These are phyloP conservation scores for Hydropsyche tenuis DNA, from an alignment of 1,140 invertebrate species.

Conservation along the genomic window DNA sequence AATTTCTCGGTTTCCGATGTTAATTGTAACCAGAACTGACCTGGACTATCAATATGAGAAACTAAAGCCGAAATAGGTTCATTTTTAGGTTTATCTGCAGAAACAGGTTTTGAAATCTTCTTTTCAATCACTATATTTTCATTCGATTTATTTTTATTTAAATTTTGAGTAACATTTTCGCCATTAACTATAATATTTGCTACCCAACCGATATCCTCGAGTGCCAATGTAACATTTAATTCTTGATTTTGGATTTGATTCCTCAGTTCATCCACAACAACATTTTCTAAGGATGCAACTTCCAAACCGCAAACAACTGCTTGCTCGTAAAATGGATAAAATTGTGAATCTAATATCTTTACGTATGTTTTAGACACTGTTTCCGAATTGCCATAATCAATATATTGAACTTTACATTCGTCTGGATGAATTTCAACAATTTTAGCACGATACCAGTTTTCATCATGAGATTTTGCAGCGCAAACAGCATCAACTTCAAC, in stretches of 20 bases:
- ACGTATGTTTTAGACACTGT: slow-evolving; percentile 57
- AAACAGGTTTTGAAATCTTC: neutral
- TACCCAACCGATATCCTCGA: slow-evolving; percentile 14
- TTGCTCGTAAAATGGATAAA: neutral
- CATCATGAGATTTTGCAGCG: slow-evolving; percentile 66
- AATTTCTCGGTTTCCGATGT: slow-evolving; percentile 61
- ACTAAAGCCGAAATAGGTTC: slow-evolving; percentile 60
- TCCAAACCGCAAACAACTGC: neutral
- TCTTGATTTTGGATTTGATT: neutral
- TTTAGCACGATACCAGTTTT: slow-evolving; percentile 73
- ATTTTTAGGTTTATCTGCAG: neutral
- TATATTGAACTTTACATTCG: slow-evolving; percentile 68
- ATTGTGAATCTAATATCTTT: slow-evolving; percentile 54
- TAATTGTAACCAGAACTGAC: slow-evolving; percentile 72
- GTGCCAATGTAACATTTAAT: neutral
- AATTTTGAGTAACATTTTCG: neutral
- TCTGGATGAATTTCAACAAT: slow-evolving; percentile 60
- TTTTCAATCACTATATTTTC: neutral
- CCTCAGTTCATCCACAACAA: neutral
- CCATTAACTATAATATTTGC: slow-evolving; percentile 19
- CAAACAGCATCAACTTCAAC: slow-evolving; percentile 63
- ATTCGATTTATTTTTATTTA: neutral
- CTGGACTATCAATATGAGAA: slow-evolving; percentile 70
- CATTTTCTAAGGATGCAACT: neutral
- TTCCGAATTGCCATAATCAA: slow-evolving; percentile 82